Evolutionary conservation across 1,140 invertebrate genomes (phyloP).

Genomic region (Ridgeia piscesae): DNA sequence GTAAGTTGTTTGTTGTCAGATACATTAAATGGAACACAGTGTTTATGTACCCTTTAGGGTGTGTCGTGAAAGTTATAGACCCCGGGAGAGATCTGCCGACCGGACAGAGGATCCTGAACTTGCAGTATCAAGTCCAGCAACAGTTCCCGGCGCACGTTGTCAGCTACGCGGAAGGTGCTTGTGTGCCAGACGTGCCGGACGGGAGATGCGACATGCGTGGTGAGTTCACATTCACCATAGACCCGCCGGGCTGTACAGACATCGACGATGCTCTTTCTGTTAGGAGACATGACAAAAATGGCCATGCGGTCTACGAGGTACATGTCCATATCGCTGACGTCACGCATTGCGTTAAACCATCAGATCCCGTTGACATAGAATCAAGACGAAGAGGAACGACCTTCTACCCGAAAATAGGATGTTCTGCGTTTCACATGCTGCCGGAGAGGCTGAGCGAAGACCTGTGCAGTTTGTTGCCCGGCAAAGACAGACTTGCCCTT

Average conservation of each 20-base stretch:
- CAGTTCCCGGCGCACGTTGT: conserved; percentile 4
- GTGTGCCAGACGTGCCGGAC: background rate
- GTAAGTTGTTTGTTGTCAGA: conserved; percentile 47
- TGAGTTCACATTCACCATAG: conserved; percentile 84
- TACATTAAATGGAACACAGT: conserved; percentile 46
- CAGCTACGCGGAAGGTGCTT: background rate
- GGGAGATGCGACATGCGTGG: conserved; percentile 48
- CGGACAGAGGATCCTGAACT: conserved; percentile 39
- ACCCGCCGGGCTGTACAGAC: conserved; percentile 94
- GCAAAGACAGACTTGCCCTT: conserved; percentile 46
- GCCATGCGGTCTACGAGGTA: conserved; percentile 38
- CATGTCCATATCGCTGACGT: conserved; percentile 55
- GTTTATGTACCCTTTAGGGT: conserved; percentile 40
- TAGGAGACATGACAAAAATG: background rate
- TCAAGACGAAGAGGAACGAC: conserved; percentile 42
- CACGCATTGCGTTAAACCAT: conserved; percentile 44
- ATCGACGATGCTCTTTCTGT: conserved; percentile 94
- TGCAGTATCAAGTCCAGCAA: conserved; percentile 40
- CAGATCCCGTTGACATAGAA: conserved; percentile 45
- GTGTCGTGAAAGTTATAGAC: conserved; percentile 44
- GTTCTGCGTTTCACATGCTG: conserved; percentile 53
- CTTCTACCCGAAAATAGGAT: conserved; percentile 34
- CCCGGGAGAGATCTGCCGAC: conserved; percentile 36
- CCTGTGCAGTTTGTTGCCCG: conserved; percentile 54
- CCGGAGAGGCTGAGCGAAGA: conserved; percentile 52